phyloP scores from a whole-genome alignment of 2,888 invertebrate genomes.

The Napeogenes inachia region DNA sequence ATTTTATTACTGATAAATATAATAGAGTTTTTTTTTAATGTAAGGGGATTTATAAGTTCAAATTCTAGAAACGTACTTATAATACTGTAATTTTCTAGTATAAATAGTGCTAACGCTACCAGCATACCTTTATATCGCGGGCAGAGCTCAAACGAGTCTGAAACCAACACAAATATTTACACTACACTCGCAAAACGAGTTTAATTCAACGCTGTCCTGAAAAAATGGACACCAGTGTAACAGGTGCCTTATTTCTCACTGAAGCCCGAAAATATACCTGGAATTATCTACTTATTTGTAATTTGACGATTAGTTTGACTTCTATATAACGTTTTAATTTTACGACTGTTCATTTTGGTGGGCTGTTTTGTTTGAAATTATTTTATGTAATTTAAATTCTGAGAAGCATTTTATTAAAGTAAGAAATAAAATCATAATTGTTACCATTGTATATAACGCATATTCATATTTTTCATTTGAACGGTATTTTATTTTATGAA shows the following conservation, averaged over 20 bases:
- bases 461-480: too few species aligned
- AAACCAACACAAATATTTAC: slow-evolving; percentile 22
- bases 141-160: slow-evolving; percentile 15
- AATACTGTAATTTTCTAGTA: not conserved
- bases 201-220: slow-evolving; percentile 15
- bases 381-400: too few species aligned
- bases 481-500: too few species aligned
- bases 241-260: slow-evolving; percentile 20
- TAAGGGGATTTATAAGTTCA: too few species aligned
- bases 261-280: not conserved
- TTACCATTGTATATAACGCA: not conserved
- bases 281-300: not conserved
- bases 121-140: slow-evolving; percentile 3
- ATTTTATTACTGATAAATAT: not conserved
- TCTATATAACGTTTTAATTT: too few species aligned
- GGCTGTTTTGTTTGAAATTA: too few species aligned
- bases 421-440: too few species aligned
- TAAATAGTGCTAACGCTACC: not conserved
- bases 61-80: not conserved
- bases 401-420: too few species aligned
- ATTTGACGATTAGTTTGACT: too few species aligned
- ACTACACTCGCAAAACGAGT: slow-evolving; percentile 20
- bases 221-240: slow-evolving; percentile 7
- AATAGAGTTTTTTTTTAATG: too few species aligned
- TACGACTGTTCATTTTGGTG: too few species aligned